A percentile compares a stretch with the other conserved stretches of the same genome.
Conservation (phyloP, 2,888 invertebrate species). For the Callyntrura sp. region DNA sequence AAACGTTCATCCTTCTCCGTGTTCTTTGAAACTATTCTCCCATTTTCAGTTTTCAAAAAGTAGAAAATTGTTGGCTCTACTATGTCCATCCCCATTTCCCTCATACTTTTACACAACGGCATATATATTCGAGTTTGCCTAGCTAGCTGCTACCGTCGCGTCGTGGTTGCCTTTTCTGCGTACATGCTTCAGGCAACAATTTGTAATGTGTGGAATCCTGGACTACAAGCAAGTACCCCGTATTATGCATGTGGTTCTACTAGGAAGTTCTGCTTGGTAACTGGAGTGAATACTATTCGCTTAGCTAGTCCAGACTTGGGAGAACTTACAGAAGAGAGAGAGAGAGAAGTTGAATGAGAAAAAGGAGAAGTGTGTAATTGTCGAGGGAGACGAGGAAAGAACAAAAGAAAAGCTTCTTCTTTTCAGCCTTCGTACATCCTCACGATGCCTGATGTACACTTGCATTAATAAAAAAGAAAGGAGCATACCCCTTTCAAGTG, state of each 20-base stretch:
- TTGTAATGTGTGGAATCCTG: constrained; percentile 13
- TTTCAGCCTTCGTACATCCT: background rate
- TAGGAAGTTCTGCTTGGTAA: background rate
- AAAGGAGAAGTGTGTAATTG: constrained; percentile 53
- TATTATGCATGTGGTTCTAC: constrained; percentile 1
- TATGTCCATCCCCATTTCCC: background rate
- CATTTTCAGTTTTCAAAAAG: background rate
- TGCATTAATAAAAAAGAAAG: constrained; percentile 39
- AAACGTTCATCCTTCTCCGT: background rate
- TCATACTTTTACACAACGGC: background rate
- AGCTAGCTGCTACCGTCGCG: background rate
- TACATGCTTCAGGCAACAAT: constrained; percentile 37
- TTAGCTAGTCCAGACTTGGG: background rate
- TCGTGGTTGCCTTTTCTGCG: background rate
- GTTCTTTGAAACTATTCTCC: too few relatives aligned
- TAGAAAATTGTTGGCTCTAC: background rate
- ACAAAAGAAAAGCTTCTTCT: constrained; percentile 40
- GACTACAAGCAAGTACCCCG: background rate
- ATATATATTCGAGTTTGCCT: background rate
- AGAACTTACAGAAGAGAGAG: background rate
- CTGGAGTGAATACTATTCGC: background rate
- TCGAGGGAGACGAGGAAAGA: constrained; percentile 26
- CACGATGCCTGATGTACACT: background rate
- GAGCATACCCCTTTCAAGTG: background rate
- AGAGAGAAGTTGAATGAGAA: constrained; percentile 3